Evolutionary conservation across 2,888 invertebrate species (phyloP), one percentile per base, ranked within the genome.

Genomic region (Diloba caeruleocephala): DNA sequence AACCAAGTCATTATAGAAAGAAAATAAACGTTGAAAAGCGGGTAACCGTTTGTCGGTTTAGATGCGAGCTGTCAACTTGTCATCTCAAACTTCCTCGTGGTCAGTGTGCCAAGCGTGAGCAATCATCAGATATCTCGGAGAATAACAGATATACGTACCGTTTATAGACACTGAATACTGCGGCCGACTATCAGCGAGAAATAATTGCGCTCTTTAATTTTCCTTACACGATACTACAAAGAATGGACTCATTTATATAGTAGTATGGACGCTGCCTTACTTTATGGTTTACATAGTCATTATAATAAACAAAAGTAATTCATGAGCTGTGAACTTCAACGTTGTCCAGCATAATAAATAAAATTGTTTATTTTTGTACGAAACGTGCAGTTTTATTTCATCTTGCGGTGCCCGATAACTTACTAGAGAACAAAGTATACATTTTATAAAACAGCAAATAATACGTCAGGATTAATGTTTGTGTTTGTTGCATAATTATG

Each of bases 81-180:
- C 81, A 77, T 76, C 65, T 76, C 69, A 71, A 74, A 76, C 63
- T 74, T 72, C 76, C 77, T 64, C 60, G 57, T 83, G 87, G 86
- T 86, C 82, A 88, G 86, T 87, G 71, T 85, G 88, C 79, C 84
- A 79, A 74, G 77, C 84, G 82, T 84, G 82, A 81, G 84, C 77
- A 79, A 81, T 83, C 80, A 77, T 71, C 72, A 62, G 69, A 71
- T 74, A 75, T 72, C 74, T 62, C 74, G 21, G 59, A 68, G 70
- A 77, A 73, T 76, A 74, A 77, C 71, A 70, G 71, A 73, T 60
- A 73, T 67, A 68, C 60, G 64, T 74, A 76, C 80, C 76, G 78
- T 77, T 79, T 49, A 53, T 32, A 54, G 58, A 60, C 52, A 52
- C 28, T 42, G 33, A 42, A 41, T 37, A 43, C 37, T 46, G 44